phyloP scores from a whole-genome alignment of 2,797 vertebrate genomes.

The Platyrinchus mystaceus region DNA sequence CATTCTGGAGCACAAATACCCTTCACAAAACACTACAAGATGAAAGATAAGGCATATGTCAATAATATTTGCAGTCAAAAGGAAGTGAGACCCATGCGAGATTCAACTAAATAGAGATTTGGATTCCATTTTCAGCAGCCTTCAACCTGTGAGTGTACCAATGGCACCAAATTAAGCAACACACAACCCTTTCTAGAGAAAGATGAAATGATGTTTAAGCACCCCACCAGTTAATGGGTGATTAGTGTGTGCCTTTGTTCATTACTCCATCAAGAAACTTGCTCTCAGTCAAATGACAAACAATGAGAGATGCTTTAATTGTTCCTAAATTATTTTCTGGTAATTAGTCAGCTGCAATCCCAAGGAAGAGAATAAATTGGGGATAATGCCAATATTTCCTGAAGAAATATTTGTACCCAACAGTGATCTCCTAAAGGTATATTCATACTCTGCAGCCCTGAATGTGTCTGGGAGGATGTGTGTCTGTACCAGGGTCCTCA shows the following conservation, averaged over 20 bases:
- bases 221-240: background rate
- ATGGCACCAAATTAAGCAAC: background rate
- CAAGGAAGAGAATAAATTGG: background rate
- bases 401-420: background rate
- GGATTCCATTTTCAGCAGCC: background rate
- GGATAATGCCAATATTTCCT: background rate
- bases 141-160: background rate
- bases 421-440: background rate
- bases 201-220: slow-evolving; percentile 32
- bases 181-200: background rate
- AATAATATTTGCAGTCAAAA: background rate
- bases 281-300: slow-evolving; percentile 23
- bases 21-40: background rate
- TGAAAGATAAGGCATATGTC: background rate
- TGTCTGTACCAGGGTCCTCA: background rate
- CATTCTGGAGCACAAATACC: background rate
- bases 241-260: slow-evolving; percentile 12
- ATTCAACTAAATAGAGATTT: background rate
- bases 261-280: slow-evolving; percentile 13
- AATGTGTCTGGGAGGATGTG: background rate
- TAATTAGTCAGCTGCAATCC: slow-evolving; percentile 11
- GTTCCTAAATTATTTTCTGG: slow-evolving; percentile 11
- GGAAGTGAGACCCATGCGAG: background rate
- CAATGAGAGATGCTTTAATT: slow-evolving; percentile 32
- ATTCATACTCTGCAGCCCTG: background rate